Percentiles rank a stretch among this genome's conserved stretches.
Evolutionary conservation across 2,888 invertebrate species (phyloP).

Genomic region (Heliconius sara): DNA sequence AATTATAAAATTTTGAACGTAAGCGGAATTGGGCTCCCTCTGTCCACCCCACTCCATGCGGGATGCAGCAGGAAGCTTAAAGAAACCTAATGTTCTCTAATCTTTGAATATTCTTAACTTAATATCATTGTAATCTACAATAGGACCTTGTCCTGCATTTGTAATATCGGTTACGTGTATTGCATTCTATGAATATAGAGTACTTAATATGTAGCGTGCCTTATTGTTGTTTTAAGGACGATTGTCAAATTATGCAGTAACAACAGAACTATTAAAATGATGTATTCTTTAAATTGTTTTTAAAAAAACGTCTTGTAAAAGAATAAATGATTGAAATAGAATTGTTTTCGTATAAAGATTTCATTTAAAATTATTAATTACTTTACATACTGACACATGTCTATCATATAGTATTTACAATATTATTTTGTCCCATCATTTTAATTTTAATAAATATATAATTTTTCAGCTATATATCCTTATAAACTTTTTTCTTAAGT

Average conservation of each 20-base stretch:
- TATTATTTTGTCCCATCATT: background rate
- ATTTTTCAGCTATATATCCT: background rate
- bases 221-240: conserved; percentile 33
- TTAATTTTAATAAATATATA: background rate
- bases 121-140: background rate
- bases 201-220: background rate
- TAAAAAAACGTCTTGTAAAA: background rate
- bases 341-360: background rate
- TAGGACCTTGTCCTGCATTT: conserved; percentile 59
- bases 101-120: background rate
- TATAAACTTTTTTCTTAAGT: background rate
- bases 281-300: background rate
- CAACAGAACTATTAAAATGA: background rate
- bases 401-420: no score
- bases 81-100: background rate
- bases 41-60: background rate
- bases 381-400: no score
- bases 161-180: conserved; percentile 51
- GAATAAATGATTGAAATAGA: background rate
- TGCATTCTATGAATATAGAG: conserved; percentile 31
- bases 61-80: background rate
- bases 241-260: conserved; percentile 4
- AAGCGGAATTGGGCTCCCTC: no score
- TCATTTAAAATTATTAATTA: no score
- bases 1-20: no score